Conservation (phyloP, 2,888 invertebrate genomes). For the Drosophila koepferae region DNA sequence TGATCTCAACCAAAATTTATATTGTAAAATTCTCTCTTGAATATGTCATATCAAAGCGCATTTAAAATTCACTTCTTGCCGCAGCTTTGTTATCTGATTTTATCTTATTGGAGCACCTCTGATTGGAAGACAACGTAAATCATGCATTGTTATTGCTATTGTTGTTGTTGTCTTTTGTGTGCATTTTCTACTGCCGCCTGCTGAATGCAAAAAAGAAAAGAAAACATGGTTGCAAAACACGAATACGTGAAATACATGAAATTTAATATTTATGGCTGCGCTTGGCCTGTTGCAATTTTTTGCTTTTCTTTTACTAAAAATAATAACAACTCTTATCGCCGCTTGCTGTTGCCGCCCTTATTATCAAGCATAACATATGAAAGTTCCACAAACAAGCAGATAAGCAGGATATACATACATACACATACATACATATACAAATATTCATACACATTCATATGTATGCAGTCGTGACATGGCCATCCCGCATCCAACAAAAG, state of each 20-base stretch:
- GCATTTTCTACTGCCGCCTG: constrained; percentile 3
- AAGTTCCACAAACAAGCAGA: constrained; percentile 41
- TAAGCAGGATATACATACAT: constrained; percentile 53
- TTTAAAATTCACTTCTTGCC: background rate
- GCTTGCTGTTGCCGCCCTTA: constrained; percentile 23
- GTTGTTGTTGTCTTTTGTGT: constrained; percentile 6
- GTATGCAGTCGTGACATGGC: constrained; percentile 26
- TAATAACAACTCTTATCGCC: constrained; percentile 36
- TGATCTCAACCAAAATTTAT: background rate
- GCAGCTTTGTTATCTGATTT: background rate
- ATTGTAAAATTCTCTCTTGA: background rate
- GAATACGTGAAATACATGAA: constrained; percentile 1
- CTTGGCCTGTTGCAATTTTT: constrained; percentile 12
- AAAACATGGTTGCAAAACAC: constrained; percentile 1
- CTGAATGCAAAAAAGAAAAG: constrained; percentile 19
- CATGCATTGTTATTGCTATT: background rate
- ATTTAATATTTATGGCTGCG: background rate
- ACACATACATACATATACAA: background rate
- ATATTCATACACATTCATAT: background rate
- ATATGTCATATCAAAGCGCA: constrained; percentile 2
- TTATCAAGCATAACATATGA: constrained; percentile 40
- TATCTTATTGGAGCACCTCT: constrained; percentile 15
- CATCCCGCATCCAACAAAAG: constrained; percentile 26
- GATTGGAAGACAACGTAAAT: constrained; percentile 31
- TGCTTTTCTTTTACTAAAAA: background rate